Base-by-base conservation (phyloP, 2,113 vertebrate genomes). In the Varanus salvator region DNA sequence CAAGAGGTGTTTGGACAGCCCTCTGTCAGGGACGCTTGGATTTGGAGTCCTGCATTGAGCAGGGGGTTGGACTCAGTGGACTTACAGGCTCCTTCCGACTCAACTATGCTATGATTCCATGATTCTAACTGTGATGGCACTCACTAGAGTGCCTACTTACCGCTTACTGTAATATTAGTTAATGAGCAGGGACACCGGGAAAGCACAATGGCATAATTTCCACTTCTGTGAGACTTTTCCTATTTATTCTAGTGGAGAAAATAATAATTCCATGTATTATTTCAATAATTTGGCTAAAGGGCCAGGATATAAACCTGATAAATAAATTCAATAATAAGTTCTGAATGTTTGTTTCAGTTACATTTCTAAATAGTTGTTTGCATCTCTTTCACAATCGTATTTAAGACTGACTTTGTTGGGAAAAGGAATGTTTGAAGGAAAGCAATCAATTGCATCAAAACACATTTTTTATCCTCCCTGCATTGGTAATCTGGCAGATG, bases 281-380 rank as follows among this genome's bases (percentile, higher is more conserved):
- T 34, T 69, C 17, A 87, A 87, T 21, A 44, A 44, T 44, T 44
- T 44, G 38, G 38, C 38, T 44, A 44, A 44, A 44, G 38, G 38
- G 38, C 38, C 38, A 44, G 38, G 38, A 44, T 44, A 44, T 1
- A 44, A 44, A 44, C 38, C 38, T 44, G 38, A 44, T 44, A 44
- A 86, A 72, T 48, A 92, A 85, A 64, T 85, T 88, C 84, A 91
- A 50, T 0, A 0, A 54, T 93, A 50, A 9, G 1, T 6, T 81
- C 8, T 84, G 72, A 1, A 0, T 92, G 68, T 90, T 78, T 34
- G 54, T 76, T 88, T 93, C 81, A 2, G 74, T 31, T 1, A 82
- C 87, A 75, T 14, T 88, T 91, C 69, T 77, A 69, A 83, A 66
- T 34, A 82, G 93, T 93, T 64, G 3, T 94, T 0, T 64, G 87